Evolutionary conservation across 2,797 vertebrate species (phyloP).

Genomic region (Pseudochaenichthys georgianus): DNA sequence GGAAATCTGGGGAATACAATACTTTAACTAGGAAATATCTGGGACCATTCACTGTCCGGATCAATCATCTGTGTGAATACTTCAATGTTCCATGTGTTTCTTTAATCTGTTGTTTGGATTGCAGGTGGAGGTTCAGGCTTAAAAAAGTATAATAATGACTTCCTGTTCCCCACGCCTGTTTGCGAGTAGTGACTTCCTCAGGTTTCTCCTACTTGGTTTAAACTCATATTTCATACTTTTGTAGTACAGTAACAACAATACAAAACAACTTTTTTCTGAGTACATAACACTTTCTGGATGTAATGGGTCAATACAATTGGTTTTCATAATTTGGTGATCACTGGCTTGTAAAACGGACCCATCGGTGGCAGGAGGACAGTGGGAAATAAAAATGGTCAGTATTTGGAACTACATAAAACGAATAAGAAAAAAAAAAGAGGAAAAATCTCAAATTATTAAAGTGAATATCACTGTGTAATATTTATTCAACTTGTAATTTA

Average conservation of each 20-base stretch:
- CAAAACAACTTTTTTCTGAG: slow-evolving; percentile 85
- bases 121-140: slow-evolving; percentile 15
- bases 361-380: slow-evolving; percentile 85
- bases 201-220: slow-evolving; percentile 90
- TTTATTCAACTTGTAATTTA: slow-evolving; percentile 99
- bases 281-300: slow-evolving; percentile 86
- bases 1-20: slow-evolving; percentile 70
- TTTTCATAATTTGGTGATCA: slow-evolving; percentile 88
- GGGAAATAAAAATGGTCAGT: slow-evolving; percentile 90
- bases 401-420: slow-evolving; percentile 94
- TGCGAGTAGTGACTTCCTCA: slow-evolving; percentile 79
- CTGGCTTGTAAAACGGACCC: slow-evolving; percentile 89
- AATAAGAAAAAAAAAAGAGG: slow-evolving; percentile 76
- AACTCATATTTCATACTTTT: slow-evolving; percentile 88
- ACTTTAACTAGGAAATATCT: slow-evolving; percentile 32
- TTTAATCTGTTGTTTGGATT: slow-evolving; percentile 1
- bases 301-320: slow-evolving; percentile 86
- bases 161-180: slow-evolving; percentile 16
- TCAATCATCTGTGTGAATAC: slow-evolving; percentile 14
- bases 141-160: not conserved
- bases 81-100: slow-evolving; percentile 12
- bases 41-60: slow-evolving; percentile 15
- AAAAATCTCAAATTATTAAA: slow-evolving; percentile 90
- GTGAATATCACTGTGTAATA: slow-evolving; percentile 99
- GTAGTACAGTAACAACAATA: slow-evolving; percentile 84